Evolutionary conservation across 2,888 invertebrate genomes (phyloP).

Genomic region (Dryococelus australis): DNA sequence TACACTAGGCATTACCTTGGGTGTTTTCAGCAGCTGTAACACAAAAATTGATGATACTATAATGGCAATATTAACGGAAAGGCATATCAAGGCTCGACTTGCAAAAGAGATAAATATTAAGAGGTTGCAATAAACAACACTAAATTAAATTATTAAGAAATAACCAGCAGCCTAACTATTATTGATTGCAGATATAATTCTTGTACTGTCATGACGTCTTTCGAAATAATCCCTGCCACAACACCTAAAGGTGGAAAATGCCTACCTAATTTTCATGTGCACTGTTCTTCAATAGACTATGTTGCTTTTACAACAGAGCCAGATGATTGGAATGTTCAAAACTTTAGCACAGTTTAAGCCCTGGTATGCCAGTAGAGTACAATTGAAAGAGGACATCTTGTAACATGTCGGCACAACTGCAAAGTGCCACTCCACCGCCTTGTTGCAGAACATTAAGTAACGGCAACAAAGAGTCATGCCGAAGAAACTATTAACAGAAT

Average conservation of each 20-base stretch:
- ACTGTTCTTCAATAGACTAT: too few species aligned
- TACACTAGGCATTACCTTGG: too few species aligned
- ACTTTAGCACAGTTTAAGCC: not conserved
- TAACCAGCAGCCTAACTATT: not conserved
- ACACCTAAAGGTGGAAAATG: not conserved
- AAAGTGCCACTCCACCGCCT: not conserved
- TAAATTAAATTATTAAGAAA: not conserved
- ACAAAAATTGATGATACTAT: too few species aligned
- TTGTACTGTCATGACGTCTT: not conserved
- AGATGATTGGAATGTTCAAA: not conserved
- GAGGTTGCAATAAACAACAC: too few species aligned
- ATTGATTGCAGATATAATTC: not conserved
- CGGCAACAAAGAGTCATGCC: not conserved
- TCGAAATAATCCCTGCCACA: not conserved
- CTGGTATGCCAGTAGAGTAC: not conserved
- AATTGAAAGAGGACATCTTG: not conserved
- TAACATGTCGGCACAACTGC: not conserved
- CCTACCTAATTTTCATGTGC: too few species aligned
- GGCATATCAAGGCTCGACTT: not conserved
- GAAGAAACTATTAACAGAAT: constrained; percentile 39
- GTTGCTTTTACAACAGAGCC: too few species aligned
- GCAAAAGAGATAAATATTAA: not conserved
- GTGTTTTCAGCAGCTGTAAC: too few species aligned
- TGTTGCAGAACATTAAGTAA: not conserved
- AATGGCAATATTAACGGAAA: too few species aligned